Evolutionary conservation across 2,888 invertebrate genomes (phyloP).

Genomic region (Synanthedon vespiformis): DNA sequence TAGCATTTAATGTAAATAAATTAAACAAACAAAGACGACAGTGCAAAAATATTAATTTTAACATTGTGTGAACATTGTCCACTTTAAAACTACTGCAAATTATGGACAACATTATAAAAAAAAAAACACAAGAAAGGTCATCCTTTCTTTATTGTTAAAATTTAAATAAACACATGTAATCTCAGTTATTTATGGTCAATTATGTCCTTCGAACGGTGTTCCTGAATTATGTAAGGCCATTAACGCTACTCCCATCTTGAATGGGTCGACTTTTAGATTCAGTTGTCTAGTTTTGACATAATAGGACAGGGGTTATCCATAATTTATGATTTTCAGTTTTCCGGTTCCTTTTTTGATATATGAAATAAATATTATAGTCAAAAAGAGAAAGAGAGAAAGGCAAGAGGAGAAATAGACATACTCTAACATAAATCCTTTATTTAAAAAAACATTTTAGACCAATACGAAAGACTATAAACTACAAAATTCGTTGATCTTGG

Average conservation of each 20-base stretch:
- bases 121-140: slow-evolving; percentile 8
- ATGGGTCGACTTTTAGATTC: slow-evolving; percentile 33
- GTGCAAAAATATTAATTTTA: neutral
- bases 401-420: too few species aligned
- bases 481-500: too few species aligned
- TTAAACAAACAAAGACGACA: neutral
- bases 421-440: too few species aligned
- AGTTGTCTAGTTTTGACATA: slow-evolving; percentile 28
- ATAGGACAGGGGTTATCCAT: neutral
- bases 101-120: slow-evolving; percentile 1
- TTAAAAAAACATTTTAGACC: too few species aligned
- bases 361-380: too few species aligned
- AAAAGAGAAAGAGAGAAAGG: too few species aligned
- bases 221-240: slow-evolving; percentile 40
- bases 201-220: slow-evolving; percentile 49
- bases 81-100: slow-evolving; percentile 16
- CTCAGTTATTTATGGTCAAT: slow-evolving; percentile 65
- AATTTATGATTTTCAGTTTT: too few species aligned
- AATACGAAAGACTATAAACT: too few species aligned
- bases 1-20: too few species aligned
- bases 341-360: too few species aligned
- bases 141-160: slow-evolving; percentile 24
- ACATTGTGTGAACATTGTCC: slow-evolving; percentile 14
- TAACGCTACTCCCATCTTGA: slow-evolving; percentile 34
- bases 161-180: slow-evolving; percentile 56